Conservation (phyloP, 2,888 invertebrate genomes). For the Coremacera marginata region DNA sequence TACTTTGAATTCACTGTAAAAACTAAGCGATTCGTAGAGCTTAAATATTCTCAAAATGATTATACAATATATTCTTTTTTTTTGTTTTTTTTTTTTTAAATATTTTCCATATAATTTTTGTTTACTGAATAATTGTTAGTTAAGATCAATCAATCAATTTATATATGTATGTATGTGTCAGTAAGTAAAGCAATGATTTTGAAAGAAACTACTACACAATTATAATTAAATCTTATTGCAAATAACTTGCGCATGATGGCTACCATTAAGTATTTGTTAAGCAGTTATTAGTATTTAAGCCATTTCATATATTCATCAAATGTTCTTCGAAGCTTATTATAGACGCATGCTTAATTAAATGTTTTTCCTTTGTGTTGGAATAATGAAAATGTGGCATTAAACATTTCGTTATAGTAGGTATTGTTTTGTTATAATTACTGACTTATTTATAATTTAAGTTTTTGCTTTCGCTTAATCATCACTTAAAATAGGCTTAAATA, state of each 20-base stretch:
- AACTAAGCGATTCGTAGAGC: conserved; percentile 7
- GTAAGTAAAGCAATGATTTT: conserved; percentile 5
- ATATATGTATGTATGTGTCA: too few species aligned
- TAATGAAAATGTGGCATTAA: conserved; percentile 4
- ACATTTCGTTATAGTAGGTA: not conserved
- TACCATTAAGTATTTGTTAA: conserved; percentile 6
- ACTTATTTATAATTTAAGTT: conserved; percentile 15
- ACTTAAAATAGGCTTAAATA: not conserved
- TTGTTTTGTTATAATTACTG: conserved; percentile 12
- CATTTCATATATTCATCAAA: not conserved
- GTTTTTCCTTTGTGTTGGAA: not conserved
- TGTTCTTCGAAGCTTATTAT: not conserved
- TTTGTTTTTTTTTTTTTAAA: not conserved
- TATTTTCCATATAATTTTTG: not conserved
- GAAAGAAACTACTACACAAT: conserved; percentile 10
- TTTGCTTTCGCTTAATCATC: not conserved
- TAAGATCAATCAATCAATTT: not conserved
- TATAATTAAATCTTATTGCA: not conserved
- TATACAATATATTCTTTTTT: not conserved
- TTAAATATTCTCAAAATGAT: not conserved
- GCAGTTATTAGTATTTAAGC: not conserved
- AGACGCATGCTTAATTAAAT: not conserved
- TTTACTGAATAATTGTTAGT: not conserved
- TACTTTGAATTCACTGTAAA: conserved; percentile 4
- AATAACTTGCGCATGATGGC: conserved; percentile 2